Evolutionary conservation across 1,140 invertebrate species (phyloP).

Genomic region (Bombus breviceps): DNA sequence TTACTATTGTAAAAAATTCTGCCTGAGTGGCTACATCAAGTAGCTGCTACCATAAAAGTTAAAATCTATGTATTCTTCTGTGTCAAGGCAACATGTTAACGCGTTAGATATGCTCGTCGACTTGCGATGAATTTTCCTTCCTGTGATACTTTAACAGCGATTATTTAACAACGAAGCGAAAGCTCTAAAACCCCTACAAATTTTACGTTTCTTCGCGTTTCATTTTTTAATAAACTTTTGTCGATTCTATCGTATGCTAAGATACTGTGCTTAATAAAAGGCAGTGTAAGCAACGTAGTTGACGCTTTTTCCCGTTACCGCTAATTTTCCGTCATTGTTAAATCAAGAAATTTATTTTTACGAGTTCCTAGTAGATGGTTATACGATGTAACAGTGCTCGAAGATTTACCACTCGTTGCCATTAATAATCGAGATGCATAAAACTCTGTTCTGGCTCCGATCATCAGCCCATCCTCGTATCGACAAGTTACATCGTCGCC

Average conservation of each 20-base stretch:
- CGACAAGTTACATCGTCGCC: slow-evolving; percentile 16
- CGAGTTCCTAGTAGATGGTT: background rate
- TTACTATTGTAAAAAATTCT: background rate
- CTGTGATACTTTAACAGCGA: too few relatives aligned
- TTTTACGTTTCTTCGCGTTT: too few relatives aligned
- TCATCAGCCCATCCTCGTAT: background rate
- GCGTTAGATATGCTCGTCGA: background rate
- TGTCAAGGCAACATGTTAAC: background rate
- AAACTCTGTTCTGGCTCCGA: background rate
- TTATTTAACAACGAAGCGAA: too few relatives aligned
- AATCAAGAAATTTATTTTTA: background rate
- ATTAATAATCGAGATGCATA: background rate
- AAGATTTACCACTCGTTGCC: background rate
- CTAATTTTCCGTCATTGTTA: background rate
- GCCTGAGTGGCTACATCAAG: too few relatives aligned
- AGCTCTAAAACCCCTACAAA: too few relatives aligned
- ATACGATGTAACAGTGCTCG: background rate
- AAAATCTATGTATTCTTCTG: background rate
- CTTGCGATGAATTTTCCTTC: too few relatives aligned
- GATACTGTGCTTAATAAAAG: background rate
- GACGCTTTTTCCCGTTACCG: background rate
- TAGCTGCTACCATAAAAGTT: background rate
- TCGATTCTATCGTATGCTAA: background rate
- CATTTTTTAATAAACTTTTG: background rate
- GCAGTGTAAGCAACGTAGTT: background rate